A percentile compares a stretch with the other conserved stretches of the same genome.
Conservation (phyloP, 2,797 vertebrate genomes). For the Numenius phaeopus region DNA sequence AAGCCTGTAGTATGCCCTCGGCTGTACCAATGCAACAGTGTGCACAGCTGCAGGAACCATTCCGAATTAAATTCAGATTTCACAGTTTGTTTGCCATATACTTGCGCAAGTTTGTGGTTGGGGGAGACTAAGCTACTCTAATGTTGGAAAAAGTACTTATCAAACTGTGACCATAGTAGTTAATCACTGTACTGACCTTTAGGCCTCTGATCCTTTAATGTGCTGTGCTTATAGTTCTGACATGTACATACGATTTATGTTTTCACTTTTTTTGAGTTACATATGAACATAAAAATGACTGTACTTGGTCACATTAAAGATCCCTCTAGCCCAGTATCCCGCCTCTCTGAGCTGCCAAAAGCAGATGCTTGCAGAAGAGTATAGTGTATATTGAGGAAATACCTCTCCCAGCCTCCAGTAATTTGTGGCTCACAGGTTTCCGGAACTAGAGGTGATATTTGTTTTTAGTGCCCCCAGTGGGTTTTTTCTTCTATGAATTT, state of each 20-base stretch:
- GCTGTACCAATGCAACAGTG: not conserved
- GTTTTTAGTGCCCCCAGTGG: constrained; percentile 62
- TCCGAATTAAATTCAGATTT: not conserved
- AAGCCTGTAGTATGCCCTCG: not conserved
- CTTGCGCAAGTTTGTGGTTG: not conserved
- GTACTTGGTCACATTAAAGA: not conserved
- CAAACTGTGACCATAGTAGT: not conserved
- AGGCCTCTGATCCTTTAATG: not conserved
- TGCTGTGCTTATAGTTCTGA: not conserved
- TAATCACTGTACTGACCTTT: constrained; percentile 4
- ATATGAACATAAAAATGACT: not conserved
- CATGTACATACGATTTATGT: not conserved
- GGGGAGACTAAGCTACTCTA: not conserved
- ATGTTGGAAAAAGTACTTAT: not conserved
- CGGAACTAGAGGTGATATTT: constrained; percentile 60
- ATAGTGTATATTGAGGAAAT: constrained; percentile 60
- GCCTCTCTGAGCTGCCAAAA: constrained; percentile 33
- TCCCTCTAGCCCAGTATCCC: not conserved
- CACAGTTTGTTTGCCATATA: not conserved
- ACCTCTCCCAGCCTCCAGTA: constrained; percentile 56
- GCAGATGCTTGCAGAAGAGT: constrained; percentile 44
- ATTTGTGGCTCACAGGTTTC: constrained; percentile 68
- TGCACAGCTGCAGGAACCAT: not conserved
- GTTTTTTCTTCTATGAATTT: constrained; percentile 27
- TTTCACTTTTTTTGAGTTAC: not conserved